phyloP scores from a whole-genome alignment of 2,113 vertebrate genomes.

The Eurypyga helias region DNA sequence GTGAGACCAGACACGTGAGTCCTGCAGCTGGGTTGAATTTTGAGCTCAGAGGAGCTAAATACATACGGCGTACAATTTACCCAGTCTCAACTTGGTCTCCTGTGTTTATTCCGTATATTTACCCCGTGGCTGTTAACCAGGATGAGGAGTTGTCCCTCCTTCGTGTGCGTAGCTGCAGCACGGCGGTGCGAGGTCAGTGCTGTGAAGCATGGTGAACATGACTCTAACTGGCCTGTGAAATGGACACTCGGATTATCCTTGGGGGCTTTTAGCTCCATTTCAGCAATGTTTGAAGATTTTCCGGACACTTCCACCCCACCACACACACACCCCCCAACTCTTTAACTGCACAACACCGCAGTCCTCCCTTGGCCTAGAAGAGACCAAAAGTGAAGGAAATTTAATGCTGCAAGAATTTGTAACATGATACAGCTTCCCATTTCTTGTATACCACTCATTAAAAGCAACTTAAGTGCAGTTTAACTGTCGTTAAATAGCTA shows the following conservation, averaged over 20 bases:
- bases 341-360: not conserved
- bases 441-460: not conserved
- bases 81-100: fast-evolving
- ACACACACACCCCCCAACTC: no score
- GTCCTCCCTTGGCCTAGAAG: not conserved
- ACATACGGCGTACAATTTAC: not conserved
- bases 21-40: not conserved
- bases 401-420: not conserved
- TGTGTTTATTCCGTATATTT: not conserved
- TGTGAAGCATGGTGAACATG: not conserved
- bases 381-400: not conserved
- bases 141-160: not conserved
- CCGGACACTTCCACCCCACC: no score
- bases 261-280: not conserved
- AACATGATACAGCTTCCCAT: fast-evolving
- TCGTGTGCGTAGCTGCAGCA: no score
- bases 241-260: not conserved
- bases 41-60: not conserved
- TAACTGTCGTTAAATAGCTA: not conserved
- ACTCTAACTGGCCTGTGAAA: not conserved
- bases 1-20: fast-evolving
- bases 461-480: not conserved
- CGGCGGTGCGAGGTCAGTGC: not conserved
- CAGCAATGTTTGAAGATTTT: not conserved
- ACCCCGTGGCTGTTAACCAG: not conserved